Base-by-base conservation (phyloP, 1,140 invertebrate species). In the Chionoecetes opilio region DNA sequence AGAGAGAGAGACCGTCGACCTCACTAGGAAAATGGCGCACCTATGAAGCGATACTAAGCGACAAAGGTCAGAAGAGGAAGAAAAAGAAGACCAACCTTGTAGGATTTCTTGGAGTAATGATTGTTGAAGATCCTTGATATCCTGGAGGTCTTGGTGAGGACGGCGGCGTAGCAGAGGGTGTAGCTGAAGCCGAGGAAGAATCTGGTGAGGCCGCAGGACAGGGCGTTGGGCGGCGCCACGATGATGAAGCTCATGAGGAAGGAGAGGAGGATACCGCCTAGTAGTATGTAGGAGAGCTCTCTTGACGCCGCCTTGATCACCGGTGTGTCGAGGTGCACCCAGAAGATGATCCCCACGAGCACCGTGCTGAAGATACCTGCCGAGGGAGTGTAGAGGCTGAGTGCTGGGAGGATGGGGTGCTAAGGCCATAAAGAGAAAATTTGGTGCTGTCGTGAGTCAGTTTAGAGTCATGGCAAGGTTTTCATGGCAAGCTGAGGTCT, bases 341-440 rank as follows among this genome's bases (percentile, higher is more conserved):
- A 98, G 96, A 98, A 98, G 2, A 98, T 98, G 8, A 97, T 97
- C 9, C 97, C 97, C 1, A 98, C 98, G 96, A 98, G 98, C 96
- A 98, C 97, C 0, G 98, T 98, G 93, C 99, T 97, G 89, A 99
- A 97, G 94, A 99, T 98, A 35, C 99, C 99, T 11, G 98, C 11
- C 46, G 75, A 37, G 38, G n/a, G 31, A 26, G 26, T 46, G 41
- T 46, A 14, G 21, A 17, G 11, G 46, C 2, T 53, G 46, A 53
- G 46, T 53, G 46, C 46, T 53, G 11, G 9, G 46, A 9, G 41
- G 14, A 46, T 46, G 41, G 14, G 21, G 46, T 53, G 46, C 2
- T 53, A 17, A 53, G 46, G 11, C 11, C 8, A 14, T 53, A 17
- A 14, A 9, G 46, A 53, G 46, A 9, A 17, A 14, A 53, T 9